Base-by-base conservation (phyloP, 2,888 invertebrate genomes). In the Pharmacophagus antenor region DNA sequence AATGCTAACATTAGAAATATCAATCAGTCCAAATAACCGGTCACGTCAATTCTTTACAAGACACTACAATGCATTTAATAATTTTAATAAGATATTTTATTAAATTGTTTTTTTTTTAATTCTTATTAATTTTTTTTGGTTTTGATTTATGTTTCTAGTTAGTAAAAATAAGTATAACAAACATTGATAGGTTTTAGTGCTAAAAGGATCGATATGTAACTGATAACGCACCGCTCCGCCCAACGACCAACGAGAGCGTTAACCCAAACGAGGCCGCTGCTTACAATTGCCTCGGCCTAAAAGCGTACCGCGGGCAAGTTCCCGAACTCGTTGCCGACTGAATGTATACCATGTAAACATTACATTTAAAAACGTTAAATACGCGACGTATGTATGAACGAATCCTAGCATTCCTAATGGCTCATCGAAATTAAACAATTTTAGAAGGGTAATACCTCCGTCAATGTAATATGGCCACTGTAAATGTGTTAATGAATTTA, bases 181-280 rank as follows among this genome's bases (percentile, higher is more conserved):
- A n/a, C n/a, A n/a, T n/a, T n/a, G n/a, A n/a, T n/a, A n/a, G n/a
- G n/a, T n/a, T n/a, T n/a, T n/a, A n/a, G n/a, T n/a, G n/a, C n/a
- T 48, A 27, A 42, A 51, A 46, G 58, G 49, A 22, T 62, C 65
- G 69, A 69, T 69, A 65, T 67, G 66, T 68, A 76, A 53, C 48
- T 70, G 70, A 75, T 77, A 73, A 74, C 70, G 75, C 78, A 80
- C 78, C 68, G 70, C 27, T 68, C 69, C 71, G 73, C 67, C 69
- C 67, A 74, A 76, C 76, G 79, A 74, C 68, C 54, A 73, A 71
- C 69, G 81, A 80, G 85, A 82, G 76, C 87, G 73, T 82, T 84
- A 75, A 85, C 84, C 87, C 74, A 77, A 67, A 66, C 70, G 72
- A 42, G 74, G 68, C 70, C 73, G 66, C 74, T 62, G 74, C 73